Percentiles rank a stretch among this genome's conserved stretches.
Conservation (phyloP, 1,140 invertebrate genomes). For the Diorhabda carinulata region DNA sequence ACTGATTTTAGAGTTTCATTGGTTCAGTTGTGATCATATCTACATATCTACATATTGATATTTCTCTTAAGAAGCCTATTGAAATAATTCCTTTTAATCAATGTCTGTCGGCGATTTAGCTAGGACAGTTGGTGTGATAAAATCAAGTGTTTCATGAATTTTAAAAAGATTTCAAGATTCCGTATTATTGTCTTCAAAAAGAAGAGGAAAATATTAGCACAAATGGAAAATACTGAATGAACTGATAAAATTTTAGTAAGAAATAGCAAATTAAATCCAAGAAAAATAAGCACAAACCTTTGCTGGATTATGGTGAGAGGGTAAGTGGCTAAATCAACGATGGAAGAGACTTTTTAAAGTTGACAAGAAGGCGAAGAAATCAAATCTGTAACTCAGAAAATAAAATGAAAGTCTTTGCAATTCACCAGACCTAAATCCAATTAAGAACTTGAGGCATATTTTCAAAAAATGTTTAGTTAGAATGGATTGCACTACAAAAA, state of each 20-base stretch:
- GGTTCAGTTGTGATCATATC: not conserved
- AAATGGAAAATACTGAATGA: not conserved
- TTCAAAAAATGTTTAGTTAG: no score
- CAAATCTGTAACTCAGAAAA: not conserved
- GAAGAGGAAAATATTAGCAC: not conserved
- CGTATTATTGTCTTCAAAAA: not conserved
- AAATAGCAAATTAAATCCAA: not conserved
- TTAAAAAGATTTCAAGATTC: not conserved
- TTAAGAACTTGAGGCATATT: no score
- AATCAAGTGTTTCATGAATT: not conserved
- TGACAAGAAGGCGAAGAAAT: not conserved
- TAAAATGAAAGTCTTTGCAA: not conserved
- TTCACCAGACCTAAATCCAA: no score
- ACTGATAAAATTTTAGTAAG: no score
- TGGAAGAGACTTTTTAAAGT: not conserved
- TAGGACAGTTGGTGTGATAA: not conserved
- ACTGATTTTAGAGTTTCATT: not conserved
- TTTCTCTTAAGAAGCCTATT: not conserved
- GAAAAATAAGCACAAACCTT: not conserved
- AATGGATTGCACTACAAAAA: no score
- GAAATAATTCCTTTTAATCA: no score
- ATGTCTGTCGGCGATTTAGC: not conserved
- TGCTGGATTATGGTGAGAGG: not conserved
- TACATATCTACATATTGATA: not conserved
- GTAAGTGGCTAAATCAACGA: not conserved